These are phyloP conservation scores for Xestia xanthographa DNA, from an alignment of 2,888 invertebrate species.

Conservation along the genomic window DNA sequence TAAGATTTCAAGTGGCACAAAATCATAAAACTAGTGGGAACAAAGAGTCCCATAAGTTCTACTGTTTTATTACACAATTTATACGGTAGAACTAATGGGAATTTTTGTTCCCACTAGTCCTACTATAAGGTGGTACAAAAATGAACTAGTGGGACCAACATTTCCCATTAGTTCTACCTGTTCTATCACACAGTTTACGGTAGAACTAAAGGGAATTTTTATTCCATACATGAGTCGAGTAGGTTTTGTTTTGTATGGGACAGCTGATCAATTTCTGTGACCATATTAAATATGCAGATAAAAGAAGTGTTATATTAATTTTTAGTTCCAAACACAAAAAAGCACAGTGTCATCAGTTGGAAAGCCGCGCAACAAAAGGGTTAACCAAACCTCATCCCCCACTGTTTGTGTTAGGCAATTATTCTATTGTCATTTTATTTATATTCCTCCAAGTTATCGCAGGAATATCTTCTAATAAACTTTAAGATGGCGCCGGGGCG, in stretches of 20 bases:
- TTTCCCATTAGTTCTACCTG: too few species aligned
- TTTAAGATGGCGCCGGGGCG: slow-evolving; percentile 79
- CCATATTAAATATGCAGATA: background rate
- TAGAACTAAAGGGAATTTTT: too few species aligned
- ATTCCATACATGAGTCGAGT: background rate
- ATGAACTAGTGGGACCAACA: too few species aligned
- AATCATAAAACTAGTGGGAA: too few species aligned
- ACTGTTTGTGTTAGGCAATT: slow-evolving; percentile 81
- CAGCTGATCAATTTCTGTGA: background rate
- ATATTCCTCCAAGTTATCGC: slow-evolving; percentile 86
- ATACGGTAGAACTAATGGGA: too few species aligned
- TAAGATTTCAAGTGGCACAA: too few species aligned
- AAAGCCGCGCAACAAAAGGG: slow-evolving; percentile 71
- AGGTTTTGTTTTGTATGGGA: background rate
- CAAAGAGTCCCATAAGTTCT: too few species aligned
- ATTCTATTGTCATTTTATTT: slow-evolving; percentile 89
- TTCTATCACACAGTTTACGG: too few species aligned
- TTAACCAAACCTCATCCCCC: slow-evolving; percentile 70
- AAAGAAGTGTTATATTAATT: background rate
- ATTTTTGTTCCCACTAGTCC: too few species aligned
- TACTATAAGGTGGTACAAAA: too few species aligned
- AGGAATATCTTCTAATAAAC: slow-evolving; percentile 87
- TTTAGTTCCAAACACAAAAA: slow-evolving; percentile 17
- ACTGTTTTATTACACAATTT: too few species aligned
- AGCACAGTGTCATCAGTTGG: slow-evolving; percentile 53